Percentiles rank a stretch among this genome's conserved stretches.
Conservation (phyloP, 2,888 invertebrate species). For the Cactoblastis cactorum region DNA sequence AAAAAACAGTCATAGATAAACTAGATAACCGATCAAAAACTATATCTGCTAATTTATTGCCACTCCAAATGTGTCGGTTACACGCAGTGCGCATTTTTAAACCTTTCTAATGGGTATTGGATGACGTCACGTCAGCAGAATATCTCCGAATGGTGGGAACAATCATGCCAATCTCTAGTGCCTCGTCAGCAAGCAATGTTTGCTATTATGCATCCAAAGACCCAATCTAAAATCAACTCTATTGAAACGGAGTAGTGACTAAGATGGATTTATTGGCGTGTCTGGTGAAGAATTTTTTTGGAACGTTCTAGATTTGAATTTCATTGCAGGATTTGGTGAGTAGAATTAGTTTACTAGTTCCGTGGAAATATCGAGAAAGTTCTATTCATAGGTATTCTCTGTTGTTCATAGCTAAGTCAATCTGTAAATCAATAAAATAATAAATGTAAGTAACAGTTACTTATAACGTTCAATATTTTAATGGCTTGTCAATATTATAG, state of each 20-base stretch:
- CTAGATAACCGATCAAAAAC: neutral
- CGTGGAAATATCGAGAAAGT: too few relatives aligned
- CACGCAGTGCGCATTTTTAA: slow-evolving; percentile 2
- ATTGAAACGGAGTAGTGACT: neutral
- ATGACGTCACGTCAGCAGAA: slow-evolving; percentile 15
- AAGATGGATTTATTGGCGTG: neutral
- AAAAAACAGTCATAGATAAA: too few relatives aligned
- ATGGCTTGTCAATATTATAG: too few relatives aligned
- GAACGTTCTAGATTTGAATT: slow-evolving; percentile 5
- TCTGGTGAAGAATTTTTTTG: neutral
- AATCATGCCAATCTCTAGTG: slow-evolving; percentile 22
- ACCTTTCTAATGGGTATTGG: slow-evolving; percentile 12
- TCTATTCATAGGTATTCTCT: too few relatives aligned
- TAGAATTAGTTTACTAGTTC: neutral
- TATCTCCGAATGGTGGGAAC: slow-evolving; percentile 20
- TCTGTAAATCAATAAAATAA: too few relatives aligned
- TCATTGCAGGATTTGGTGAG: neutral
- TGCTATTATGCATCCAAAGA: slow-evolving; percentile 15
- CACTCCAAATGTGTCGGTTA: neutral
- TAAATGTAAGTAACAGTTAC: too few relatives aligned
- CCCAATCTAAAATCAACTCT: neutral
- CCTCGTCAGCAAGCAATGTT: slow-evolving; percentile 17
- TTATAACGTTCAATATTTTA: too few relatives aligned
- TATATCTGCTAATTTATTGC: neutral
- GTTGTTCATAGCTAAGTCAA: too few relatives aligned